Conservation (phyloP, 2,113 vertebrate species). For the Entomyzon cyanotis region DNA sequence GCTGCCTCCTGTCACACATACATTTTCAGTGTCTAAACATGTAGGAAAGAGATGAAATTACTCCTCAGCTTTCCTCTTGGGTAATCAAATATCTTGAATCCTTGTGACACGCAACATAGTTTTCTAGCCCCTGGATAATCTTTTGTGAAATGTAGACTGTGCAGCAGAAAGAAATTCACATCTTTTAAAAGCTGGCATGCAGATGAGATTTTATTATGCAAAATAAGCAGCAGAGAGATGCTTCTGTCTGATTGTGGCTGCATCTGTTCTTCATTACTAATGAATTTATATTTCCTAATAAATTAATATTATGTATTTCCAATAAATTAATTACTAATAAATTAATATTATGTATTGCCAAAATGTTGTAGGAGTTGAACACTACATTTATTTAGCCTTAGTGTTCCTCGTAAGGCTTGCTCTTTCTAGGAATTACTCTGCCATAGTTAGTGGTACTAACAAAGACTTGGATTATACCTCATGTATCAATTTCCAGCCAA, state of each 20-base stretch:
- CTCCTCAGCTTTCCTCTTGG: background rate
- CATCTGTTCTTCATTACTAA: background rate
- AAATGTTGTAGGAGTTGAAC: background rate
- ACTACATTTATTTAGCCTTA: background rate
- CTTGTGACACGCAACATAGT: background rate
- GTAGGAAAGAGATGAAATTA: background rate
- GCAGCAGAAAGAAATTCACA: background rate
- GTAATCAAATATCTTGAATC: background rate
- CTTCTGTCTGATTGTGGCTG: background rate
- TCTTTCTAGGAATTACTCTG: background rate
- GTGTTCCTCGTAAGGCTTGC: background rate
- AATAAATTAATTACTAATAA: no score
- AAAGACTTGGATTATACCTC: background rate
- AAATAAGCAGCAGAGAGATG: background rate
- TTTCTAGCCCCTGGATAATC: background rate
- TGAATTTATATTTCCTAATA: background rate
- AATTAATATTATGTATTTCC: no score
- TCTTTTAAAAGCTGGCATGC: background rate
- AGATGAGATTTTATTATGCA: background rate
- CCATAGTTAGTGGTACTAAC: background rate
- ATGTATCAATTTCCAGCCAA: fast-evolving
- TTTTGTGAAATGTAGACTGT: background rate
- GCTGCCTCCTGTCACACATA: background rate
- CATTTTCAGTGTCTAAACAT: background rate
- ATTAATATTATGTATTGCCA: background rate